A percentile compares a stretch with the other conserved stretches of the same genome.
Evolutionary conservation across 2,888 invertebrate genomes (phyloP).

Genomic region (Eueremaeus valkanovi): DNA sequence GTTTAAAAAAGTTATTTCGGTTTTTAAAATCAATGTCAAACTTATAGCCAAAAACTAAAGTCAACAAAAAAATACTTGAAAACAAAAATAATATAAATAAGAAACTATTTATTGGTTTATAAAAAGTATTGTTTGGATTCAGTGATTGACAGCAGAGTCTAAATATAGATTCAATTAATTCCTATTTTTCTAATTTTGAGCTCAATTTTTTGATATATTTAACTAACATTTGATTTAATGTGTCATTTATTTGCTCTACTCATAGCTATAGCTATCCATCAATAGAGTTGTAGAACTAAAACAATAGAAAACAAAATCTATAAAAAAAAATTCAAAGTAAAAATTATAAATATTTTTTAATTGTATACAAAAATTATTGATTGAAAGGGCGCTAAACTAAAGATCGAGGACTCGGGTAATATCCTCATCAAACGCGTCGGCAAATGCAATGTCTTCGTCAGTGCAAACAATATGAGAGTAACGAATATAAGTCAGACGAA

Average conservation of each 20-base stretch:
- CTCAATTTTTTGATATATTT: background rate
- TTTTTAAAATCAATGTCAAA: background rate
- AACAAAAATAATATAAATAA: background rate
- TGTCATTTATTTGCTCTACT: too few relatives aligned
- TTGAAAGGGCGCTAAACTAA: constrained; percentile 80
- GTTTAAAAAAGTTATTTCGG: too few relatives aligned
- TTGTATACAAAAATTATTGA: too few relatives aligned
- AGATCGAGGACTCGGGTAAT: constrained; percentile 93
- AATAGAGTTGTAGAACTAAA: too few relatives aligned
- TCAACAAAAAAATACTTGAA: background rate
- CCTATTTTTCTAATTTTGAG: background rate
- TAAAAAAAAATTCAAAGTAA: background rate
- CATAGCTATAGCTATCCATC: too few relatives aligned
- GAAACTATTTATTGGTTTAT: background rate
- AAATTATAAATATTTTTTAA: background rate
- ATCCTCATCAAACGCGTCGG: constrained; percentile 88
- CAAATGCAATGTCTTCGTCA: constrained; percentile 87
- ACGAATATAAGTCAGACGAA: constrained; percentile 71
- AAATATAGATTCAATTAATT: background rate
- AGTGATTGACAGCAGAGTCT: background rate
- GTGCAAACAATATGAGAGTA: constrained; percentile 56
- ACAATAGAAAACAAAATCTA: too few relatives aligned
- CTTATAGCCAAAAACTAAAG: background rate
- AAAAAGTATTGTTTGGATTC: background rate
- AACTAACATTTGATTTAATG: background rate